These are phyloP conservation scores for Plumapathes pennacea DNA, from an alignment of 92 coral and sea anemone species.

Conservation along the genomic window DNA sequence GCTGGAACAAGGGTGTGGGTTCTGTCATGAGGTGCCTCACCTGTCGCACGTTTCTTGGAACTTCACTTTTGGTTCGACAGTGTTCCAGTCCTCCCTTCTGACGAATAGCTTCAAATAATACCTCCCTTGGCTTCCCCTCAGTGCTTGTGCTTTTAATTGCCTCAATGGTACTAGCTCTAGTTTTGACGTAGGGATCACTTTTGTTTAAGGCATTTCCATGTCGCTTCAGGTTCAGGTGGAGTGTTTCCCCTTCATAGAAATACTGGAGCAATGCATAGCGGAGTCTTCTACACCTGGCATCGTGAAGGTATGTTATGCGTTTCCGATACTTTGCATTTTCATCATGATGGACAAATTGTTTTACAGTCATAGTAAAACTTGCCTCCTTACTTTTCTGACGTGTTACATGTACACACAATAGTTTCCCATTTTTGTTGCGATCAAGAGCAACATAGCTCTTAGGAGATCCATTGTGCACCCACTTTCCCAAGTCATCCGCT, in stretches of 20 bases:
- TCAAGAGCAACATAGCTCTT: slow-evolving; percentile 15
- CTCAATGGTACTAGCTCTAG: slow-evolving; percentile 15
- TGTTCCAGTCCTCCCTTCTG: slow-evolving; percentile 10
- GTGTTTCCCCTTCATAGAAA: slow-evolving; percentile 13
- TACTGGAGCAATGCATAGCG: slow-evolving; percentile 15
- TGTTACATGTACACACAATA: slow-evolving; percentile 2
- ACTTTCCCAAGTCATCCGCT: slow-evolving; percentile 27
- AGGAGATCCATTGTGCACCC: slow-evolving; percentile 22
- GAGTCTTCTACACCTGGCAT: neutral
- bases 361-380: slow-evolving; percentile 21
- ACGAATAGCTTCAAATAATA: slow-evolving; percentile 7
- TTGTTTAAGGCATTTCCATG: slow-evolving; percentile 13
- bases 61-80: slow-evolving; percentile 2
- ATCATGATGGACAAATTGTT: slow-evolving; percentile 26
- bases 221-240: neutral
- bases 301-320: slow-evolving; percentile 7
- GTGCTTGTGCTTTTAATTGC: slow-evolving; percentile 5
- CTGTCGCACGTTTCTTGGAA: slow-evolving; percentile 10
- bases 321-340: slow-evolving; percentile 13
- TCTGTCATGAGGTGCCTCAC: slow-evolving; percentile 2
- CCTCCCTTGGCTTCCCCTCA: slow-evolving; percentile 3
- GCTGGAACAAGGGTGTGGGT: neutral
- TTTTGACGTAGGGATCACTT: slow-evolving; percentile 14
- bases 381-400: slow-evolving; percentile 20
- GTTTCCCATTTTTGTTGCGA: slow-evolving; percentile 3